These are phyloP conservation scores for Ypsolopha scabrella DNA, from an alignment of 2,888 invertebrate genomes.

Conservation along the genomic window DNA sequence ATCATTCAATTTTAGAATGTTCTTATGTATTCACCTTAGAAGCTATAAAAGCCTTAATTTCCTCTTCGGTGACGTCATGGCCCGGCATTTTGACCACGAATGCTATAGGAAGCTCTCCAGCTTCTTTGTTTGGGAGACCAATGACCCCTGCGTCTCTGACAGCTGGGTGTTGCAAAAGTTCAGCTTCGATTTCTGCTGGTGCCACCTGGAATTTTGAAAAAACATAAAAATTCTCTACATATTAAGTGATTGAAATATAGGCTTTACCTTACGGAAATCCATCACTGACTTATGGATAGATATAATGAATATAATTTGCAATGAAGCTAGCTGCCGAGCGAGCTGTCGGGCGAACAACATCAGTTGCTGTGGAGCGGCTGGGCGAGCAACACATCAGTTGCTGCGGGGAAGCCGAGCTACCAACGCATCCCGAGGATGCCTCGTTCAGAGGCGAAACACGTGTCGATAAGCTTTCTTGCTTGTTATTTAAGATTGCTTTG, in stretches of 20 bases:
- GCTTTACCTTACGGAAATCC: no score
- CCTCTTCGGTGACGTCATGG: neutral
- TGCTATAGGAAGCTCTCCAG: constrained; percentile 17
- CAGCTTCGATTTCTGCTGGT: constrained; percentile 87
- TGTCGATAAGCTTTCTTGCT: neutral
- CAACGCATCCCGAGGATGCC: no score
- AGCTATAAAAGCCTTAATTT: neutral
- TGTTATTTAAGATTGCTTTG: neutral
- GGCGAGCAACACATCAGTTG: no score
- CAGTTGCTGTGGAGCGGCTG: no score
- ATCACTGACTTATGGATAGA: neutral
- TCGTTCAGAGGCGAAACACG: no score
- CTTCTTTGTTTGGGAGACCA: constrained; percentile 74
- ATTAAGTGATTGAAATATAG: no score
- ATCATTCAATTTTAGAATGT: no score
- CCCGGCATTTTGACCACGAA: constrained; percentile 3
- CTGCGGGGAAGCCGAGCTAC: no score
- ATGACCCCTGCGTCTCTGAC: constrained; percentile 85
- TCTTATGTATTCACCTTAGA: constrained; percentile 3
- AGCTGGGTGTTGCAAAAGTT: constrained; percentile 78
- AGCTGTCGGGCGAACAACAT: neutral
- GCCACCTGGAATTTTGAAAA: constrained; percentile 67
- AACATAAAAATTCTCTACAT: no score
- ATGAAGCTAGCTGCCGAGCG: no score
- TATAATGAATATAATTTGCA: no score